Evolutionary conservation across 2,113 vertebrate genomes (phyloP).

Genomic region (Pomatostomus ruficeps): DNA sequence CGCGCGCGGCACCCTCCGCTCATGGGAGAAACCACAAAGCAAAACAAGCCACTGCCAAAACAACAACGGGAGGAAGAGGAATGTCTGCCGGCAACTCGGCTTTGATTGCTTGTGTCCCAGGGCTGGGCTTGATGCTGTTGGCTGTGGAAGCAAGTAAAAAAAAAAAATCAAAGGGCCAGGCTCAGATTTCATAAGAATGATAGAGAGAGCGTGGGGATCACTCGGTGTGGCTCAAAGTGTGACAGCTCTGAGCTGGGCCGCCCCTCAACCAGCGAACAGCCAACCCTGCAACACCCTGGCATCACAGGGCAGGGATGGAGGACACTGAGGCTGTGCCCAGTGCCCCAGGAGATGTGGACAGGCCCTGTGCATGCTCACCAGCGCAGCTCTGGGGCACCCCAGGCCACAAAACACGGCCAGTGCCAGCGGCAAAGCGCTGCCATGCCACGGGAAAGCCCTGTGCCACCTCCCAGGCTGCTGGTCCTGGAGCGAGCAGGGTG

Average conservation of each 20-base stretch:
- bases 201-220: not conserved
- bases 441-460: not conserved
- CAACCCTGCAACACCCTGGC: not conserved
- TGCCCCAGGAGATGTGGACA: accelerated
- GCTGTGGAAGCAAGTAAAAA: not conserved
- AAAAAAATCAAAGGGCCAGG: not conserved
- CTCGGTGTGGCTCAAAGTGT: accelerated
- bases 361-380: not conserved
- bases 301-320: not conserved
- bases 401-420: accelerated
- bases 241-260: not conserved
- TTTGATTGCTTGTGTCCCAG: not conserved
- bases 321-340: accelerated
- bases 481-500: not conserved
- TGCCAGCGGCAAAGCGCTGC: not conserved
- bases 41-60: not conserved
- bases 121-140: not conserved
- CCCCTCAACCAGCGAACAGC: not conserved
- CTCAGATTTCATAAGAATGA: not conserved
- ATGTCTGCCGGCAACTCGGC: slow-evolving; percentile 14
- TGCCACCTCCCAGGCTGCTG: not conserved
- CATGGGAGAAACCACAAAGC: slow-evolving; percentile 49
- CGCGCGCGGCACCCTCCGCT: not conserved
- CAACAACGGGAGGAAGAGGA: slow-evolving; percentile 25
- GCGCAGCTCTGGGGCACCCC: accelerated